phyloP scores from a whole-genome alignment of 2,113 vertebrate genomes.

The Ptychochromis oligacanthus region DNA sequence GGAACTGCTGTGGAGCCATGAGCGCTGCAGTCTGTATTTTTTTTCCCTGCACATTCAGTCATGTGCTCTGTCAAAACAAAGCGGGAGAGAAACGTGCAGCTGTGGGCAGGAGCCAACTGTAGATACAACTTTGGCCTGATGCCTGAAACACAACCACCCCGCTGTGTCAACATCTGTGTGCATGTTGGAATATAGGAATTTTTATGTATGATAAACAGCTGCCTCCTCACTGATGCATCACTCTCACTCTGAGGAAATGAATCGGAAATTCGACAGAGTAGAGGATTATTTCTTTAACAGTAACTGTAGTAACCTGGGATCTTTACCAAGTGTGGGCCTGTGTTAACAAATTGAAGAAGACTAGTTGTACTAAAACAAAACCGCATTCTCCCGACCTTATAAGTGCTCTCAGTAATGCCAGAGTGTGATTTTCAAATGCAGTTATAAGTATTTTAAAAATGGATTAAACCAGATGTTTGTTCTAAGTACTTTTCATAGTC shows the following conservation, averaged over 20 bases:
- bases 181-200: not conserved
- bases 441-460: not conserved
- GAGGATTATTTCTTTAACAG: not conserved
- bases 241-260: not conserved
- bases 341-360: not conserved
- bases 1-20: not conserved
- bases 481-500: too few species aligned
- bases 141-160: conserved; percentile 25
- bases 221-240: not conserved
- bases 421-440: not conserved
- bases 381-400: not conserved
- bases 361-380: not conserved
- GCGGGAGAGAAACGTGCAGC: conserved; percentile 26
- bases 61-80: conserved; percentile 52
- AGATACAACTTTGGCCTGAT: not conserved
- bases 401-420: not conserved
- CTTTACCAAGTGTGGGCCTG: not conserved
- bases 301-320: not conserved
- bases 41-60: conserved; percentile 29
- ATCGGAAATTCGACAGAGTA: not conserved
- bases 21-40: not conserved
- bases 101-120: not conserved
- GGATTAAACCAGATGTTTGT: not conserved
- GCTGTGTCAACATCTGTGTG: conserved; percentile 41
- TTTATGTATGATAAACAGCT: not conserved